Percentiles rank a stretch among this genome's conserved stretches.
These are phyloP conservation scores for Fistularia commersonii DNA, from an alignment of 2,797 vertebrate genomes.

Conservation along the genomic window DNA sequence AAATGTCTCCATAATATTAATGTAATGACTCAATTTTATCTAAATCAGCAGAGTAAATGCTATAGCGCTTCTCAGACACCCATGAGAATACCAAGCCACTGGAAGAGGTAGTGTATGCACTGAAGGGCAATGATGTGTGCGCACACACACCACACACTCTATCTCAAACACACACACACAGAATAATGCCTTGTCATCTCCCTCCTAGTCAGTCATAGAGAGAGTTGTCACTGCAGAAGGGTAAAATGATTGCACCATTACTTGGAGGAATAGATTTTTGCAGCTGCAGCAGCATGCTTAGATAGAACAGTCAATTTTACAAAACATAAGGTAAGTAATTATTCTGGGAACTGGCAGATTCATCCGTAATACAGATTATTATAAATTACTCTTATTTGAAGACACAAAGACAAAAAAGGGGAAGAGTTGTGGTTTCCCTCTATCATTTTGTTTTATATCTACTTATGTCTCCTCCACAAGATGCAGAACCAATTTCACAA, in stretches of 20 bases:
- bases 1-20: conserved; percentile 10
- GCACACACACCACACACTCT: conserved; percentile 2
- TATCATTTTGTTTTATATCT: too few relatives aligned
- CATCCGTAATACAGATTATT: too few relatives aligned
- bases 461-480: too few relatives aligned
- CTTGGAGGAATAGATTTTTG: too few relatives aligned
- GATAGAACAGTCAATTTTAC: background rate
- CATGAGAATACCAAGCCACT: conserved; percentile 29
- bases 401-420: too few relatives aligned
- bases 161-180: conserved; percentile 13
- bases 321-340: too few relatives aligned
- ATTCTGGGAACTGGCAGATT: too few relatives aligned
- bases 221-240: conserved; percentile 7
- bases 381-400: too few relatives aligned
- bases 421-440: too few relatives aligned
- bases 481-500: too few relatives aligned
- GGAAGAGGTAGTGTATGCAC: conserved; percentile 30
- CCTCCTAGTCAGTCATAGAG: conserved; percentile 23
- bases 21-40: conserved; percentile 44
- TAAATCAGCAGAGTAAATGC: conserved; percentile 17
- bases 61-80: conserved; percentile 35
- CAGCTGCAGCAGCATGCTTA: background rate
- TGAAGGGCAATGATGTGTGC: conserved; percentile 17
- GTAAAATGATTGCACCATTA: too few relatives aligned
- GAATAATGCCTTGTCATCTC: conserved; percentile 55